Percentiles rank a stretch among this genome's conserved stretches.
Conservation (phyloP, 2,797 vertebrate species). For the Spondyliosoma cantharus region DNA sequence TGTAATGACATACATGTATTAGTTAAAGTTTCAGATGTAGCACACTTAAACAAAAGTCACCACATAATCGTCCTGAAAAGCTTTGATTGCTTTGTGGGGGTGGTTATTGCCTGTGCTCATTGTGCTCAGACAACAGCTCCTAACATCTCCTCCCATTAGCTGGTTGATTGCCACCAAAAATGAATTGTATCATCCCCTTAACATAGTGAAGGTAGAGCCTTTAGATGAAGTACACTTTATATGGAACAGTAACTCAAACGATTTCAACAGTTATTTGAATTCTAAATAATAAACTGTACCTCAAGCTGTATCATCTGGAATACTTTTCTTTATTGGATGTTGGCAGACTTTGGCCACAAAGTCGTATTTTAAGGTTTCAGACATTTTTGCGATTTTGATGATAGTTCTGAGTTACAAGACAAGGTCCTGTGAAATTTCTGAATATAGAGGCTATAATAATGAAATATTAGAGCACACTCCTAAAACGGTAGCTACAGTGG, state of each 20-base stretch:
- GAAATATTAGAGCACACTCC: slow-evolving; percentile 51
- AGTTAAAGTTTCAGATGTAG: not conserved
- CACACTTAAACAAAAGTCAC: not conserved
- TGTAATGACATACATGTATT: not conserved
- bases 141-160: not conserved
- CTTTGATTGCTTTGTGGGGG: not conserved
- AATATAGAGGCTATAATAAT: slow-evolving; percentile 52
- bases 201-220: not conserved
- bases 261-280: slow-evolving; percentile 40
- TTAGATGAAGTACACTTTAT: slow-evolving; percentile 18
- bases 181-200: slow-evolving; percentile 6
- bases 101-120: not conserved
- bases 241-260: slow-evolving; percentile 28
- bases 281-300: slow-evolving; percentile 50
- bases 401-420: slow-evolving; percentile 53
- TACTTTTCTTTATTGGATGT: slow-evolving; percentile 50
- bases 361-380: slow-evolving; percentile 50
- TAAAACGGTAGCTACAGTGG: slow-evolving; percentile 54
- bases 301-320: slow-evolving; percentile 41
- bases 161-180: not conserved
- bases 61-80: not conserved
- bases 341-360: slow-evolving; percentile 60
- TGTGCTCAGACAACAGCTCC: too few relatives aligned
- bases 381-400: slow-evolving; percentile 56
- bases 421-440: slow-evolving; percentile 37